Conservation (phyloP, 2,113 vertebrate species). For the Carollia perspicillata region DNA sequence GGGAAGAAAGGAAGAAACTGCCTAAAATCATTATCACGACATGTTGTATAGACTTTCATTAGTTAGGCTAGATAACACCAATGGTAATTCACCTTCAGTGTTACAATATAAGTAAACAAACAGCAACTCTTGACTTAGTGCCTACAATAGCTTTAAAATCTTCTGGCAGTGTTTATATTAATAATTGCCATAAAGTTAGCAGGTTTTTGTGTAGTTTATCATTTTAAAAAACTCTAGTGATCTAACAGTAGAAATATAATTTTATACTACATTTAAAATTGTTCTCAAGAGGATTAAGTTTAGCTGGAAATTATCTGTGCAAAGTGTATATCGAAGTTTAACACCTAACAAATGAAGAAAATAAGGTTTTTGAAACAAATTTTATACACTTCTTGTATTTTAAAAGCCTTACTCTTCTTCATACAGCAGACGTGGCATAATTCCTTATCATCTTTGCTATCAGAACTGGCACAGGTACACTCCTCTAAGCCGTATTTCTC, state of each 20-base stretch:
- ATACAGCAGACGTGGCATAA: constrained; percentile 98
- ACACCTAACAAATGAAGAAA: not conserved
- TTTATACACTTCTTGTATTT: not conserved
- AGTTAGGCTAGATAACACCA: not conserved
- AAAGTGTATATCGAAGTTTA: not conserved
- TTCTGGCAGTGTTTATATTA: not conserved
- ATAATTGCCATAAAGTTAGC: not conserved
- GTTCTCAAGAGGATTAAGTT: not conserved
- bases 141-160: not conserved
- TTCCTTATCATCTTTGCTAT: constrained; percentile 90
- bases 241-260: not conserved
- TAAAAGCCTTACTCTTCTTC: constrained; percentile 89
- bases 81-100: not conserved
- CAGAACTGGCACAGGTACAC: constrained; percentile 90
- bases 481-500: constrained; percentile 90
- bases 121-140: not conserved
- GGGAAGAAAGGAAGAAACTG: not conserved
- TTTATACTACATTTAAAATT: not conserved
- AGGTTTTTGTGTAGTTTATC: not conserved
- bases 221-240: not conserved
- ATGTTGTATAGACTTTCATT: not conserved
- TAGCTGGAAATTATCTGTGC: not conserved
- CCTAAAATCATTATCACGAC: not conserved
- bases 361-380: not conserved
- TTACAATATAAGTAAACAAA: constrained; percentile 11